Evolutionary conservation across 2,888 invertebrate species (phyloP), one percentile per base, ranked within the genome.

Genomic region (Andrena minutula): DNA sequence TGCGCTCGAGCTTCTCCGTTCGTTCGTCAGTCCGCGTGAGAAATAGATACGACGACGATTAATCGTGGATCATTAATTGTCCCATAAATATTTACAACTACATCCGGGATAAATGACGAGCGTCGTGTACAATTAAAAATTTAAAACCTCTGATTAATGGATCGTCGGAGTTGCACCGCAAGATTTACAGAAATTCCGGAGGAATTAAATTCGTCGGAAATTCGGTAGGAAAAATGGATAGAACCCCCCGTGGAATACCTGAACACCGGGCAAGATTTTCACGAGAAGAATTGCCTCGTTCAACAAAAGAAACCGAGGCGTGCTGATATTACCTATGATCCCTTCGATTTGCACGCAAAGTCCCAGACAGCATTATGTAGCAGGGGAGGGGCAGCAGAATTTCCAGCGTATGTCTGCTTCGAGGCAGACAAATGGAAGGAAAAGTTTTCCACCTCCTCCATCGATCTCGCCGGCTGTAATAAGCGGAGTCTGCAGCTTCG

Each of bases 1-100:
- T 7, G 20, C 2, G 8, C 16, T 3, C 5, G 10, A 10, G 2
- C 2, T 26, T 32, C n/a, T 7, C 7, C 32, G 12, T 6, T 6
- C 8, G 26, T 26, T 47, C 12, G 0, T 8, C 8, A 30, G 7
- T 4, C 28, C 0, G n/a, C 6, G 16, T 16, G 32, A 49, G 26
- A 68, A 61, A 61, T 51, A 20, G 28, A 51, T 23, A 10, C 26
- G 66, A 5, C 23, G n/a, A 49, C n/a, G 60, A 75, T 75, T 61
- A 69, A 75, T 75, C 20, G 35, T 23, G 20, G 23, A n/a, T 32
- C 16, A 12, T 49, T 75, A 76, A 72, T 72, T 49, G 49, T 49
- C 56, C 12, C 12, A 2, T 2, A 12, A 16, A 64, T 76, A 58
- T 72, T 58, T 65, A 32, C 20, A 26, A 8, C 30, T 47, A 20